These are phyloP conservation scores for Thymallus thymallus DNA, from an alignment of 2,113 vertebrate genomes.

Conservation along the genomic window DNA sequence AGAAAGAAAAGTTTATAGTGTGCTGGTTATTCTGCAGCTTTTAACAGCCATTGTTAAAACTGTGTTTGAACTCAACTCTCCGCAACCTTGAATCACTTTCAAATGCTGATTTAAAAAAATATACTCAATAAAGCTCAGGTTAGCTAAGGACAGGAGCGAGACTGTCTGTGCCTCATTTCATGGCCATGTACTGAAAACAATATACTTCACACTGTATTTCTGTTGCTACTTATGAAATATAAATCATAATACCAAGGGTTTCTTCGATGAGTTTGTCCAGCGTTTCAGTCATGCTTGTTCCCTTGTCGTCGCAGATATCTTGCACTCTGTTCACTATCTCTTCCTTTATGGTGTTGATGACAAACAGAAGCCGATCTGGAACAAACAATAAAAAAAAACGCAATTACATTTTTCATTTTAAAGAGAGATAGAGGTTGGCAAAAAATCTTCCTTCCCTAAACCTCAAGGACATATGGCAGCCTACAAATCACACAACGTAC, in stretches of 20 bases:
- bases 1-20: conserved; percentile 12
- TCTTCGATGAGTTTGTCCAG: conserved; percentile 91
- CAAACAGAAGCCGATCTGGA: conserved; percentile 93
- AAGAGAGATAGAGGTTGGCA: too few species aligned
- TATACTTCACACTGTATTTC: neutral
- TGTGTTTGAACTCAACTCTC: neutral
- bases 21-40: neutral
- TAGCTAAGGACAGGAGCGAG: neutral
- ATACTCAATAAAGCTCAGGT: neutral
- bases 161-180: neutral
- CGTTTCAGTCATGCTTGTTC: conserved; percentile 88
- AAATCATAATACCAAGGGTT: conserved; percentile 79
- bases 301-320: conserved; percentile 82
- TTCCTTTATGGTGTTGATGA: conserved; percentile 98
- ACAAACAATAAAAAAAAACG: conserved; percentile 34
- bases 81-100: too few species aligned
- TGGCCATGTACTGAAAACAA: neutral
- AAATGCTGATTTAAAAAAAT: too few species aligned
- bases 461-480: too few species aligned
- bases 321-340: conserved; percentile 95
- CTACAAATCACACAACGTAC: too few species aligned
- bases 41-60: neutral
- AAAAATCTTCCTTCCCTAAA: too few species aligned
- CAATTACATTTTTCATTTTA: neutral
- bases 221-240: too few species aligned